Conservation (phyloP, 2,888 invertebrate species). For the Eilema caniola region DNA sequence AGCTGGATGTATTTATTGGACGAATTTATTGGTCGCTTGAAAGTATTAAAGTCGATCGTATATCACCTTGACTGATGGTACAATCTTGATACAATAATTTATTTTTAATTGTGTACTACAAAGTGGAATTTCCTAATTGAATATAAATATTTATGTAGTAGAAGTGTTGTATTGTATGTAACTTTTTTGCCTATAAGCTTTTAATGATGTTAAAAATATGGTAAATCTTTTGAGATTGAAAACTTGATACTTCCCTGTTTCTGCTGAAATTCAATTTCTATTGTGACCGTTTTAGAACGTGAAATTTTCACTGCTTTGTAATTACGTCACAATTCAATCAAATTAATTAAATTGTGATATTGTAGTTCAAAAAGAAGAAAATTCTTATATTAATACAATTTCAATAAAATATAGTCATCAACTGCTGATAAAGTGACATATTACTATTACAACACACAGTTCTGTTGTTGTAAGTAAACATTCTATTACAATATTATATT, state of each 20-base stretch:
- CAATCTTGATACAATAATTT: slow-evolving; percentile 40
- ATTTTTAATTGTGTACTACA: slow-evolving; percentile 38
- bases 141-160: slow-evolving; percentile 12
- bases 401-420: no score
- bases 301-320: no score
- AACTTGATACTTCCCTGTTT: no score
- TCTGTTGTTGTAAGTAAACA: not conserved
- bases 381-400: no score
- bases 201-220: no score
- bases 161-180: not conserved
- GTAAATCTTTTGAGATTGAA: no score
- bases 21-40: slow-evolving; percentile 68
- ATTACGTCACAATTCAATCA: no score
- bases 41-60: slow-evolving; percentile 72
- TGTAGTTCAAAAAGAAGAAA: no score
- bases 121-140: slow-evolving; percentile 19
- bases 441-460: not conserved
- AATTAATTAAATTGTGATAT: no score
- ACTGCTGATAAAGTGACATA: not conserved
- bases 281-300: no score
- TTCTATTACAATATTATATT: not conserved
- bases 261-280: no score
- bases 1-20: slow-evolving; percentile 68
- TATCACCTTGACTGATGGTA: slow-evolving; percentile 68
- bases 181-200: not conserved